A percentile compares a stretch with the other conserved stretches of the same genome.
Evolutionary conservation across 2,797 vertebrate species (phyloP).

Genomic region (Enteromius paludinosus): DNA sequence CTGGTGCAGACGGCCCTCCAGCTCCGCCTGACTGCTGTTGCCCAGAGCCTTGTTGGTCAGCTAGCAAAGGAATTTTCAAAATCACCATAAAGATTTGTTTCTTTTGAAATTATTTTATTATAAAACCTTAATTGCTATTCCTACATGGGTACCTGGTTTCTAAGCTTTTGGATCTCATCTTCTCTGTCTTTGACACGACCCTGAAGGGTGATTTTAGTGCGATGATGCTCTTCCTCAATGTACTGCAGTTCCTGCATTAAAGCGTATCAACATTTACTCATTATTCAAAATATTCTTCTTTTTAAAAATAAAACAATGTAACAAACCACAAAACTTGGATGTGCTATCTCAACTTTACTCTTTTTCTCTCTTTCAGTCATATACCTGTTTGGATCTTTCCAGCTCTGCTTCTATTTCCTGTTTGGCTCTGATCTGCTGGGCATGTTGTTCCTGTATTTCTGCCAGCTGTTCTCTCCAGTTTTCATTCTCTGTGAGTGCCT

Average conservation of each 20-base stretch:
- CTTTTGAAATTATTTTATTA: neutral
- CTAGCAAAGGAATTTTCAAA: slow-evolving; percentile 69
- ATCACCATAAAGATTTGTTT: neutral
- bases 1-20: slow-evolving; percentile 95
- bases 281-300: neutral
- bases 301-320: neutral
- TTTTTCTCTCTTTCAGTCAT: neutral
- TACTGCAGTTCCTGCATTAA: slow-evolving; percentile 86
- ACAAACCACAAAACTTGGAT: neutral
- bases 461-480: slow-evolving; percentile 87
- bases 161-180: slow-evolving; percentile 98
- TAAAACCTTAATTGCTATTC: neutral
- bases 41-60: slow-evolving; percentile 95
- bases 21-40: slow-evolving; percentile 90
- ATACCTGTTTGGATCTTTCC: slow-evolving; percentile 83
- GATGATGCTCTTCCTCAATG: slow-evolving; percentile 90
- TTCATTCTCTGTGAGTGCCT: slow-evolving; percentile 89
- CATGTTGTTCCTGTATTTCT: slow-evolving; percentile 88
- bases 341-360: neutral
- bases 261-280: neutral
- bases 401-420: slow-evolving; percentile 91
- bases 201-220: slow-evolving; percentile 89
- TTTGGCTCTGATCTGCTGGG: slow-evolving; percentile 79
- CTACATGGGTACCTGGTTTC: slow-evolving; percentile 87
- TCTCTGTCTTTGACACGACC: slow-evolving; percentile 94